Percentiles rank a stretch among this genome's conserved stretches.
Evolutionary conservation across 2,113 vertebrate genomes (phyloP).

Genomic region (Syrrhaptes paradoxus): DNA sequence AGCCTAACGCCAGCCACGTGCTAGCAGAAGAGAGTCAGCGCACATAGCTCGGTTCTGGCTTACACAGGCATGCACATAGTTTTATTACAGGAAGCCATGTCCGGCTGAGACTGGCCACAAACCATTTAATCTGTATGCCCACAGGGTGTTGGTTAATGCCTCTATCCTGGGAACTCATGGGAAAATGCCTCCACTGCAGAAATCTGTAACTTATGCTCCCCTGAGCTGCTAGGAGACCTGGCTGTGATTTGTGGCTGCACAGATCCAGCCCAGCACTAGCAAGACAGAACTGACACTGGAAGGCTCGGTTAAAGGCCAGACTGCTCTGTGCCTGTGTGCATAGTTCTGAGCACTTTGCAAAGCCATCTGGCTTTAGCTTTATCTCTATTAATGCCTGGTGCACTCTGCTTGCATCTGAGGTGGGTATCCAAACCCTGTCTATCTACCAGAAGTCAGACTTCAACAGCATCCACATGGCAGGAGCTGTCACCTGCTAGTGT

Average conservation of each 20-base stretch:
- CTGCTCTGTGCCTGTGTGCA: neutral
- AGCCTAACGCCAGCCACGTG: neutral
- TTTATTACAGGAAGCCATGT: neutral
- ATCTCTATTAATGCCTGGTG: neutral
- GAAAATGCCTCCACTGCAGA: neutral
- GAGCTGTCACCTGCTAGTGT: neutral
- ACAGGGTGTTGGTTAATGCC: neutral
- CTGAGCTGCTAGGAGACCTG: neutral
- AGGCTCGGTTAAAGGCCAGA: neutral
- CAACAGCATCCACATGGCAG: neutral
- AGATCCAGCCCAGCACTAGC: neutral
- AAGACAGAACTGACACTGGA: neutral
- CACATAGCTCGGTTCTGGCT: neutral
- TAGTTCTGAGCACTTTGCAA: neutral
- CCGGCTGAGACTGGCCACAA: constrained; percentile 5
- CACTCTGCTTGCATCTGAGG: neutral
- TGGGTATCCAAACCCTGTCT: neutral
- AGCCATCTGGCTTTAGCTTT: neutral
- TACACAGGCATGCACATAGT: fast-evolving
- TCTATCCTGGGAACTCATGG: neutral
- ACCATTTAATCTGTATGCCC: neutral
- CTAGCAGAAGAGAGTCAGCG: neutral
- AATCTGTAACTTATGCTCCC: neutral
- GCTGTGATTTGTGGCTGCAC: neutral
- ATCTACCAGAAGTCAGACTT: neutral